phyloP scores from a whole-genome alignment of 2,113 vertebrate species.

The Stigmatopora nigra region DNA sequence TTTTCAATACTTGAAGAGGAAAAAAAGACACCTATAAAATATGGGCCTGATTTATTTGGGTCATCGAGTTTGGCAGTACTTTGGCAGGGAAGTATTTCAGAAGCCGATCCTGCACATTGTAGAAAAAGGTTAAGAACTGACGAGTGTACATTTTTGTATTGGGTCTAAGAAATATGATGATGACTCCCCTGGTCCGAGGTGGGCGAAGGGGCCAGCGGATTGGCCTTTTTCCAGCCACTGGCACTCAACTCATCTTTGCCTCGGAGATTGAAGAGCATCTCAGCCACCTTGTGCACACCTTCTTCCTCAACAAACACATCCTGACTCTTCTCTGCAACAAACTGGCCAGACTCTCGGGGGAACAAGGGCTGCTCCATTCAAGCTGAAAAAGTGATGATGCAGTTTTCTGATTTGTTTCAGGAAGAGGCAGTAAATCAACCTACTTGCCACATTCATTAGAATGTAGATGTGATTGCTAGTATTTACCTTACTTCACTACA shows the following conservation, averaged over 20 bases:
- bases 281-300: conserved; percentile 72
- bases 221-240: conserved; percentile 78
- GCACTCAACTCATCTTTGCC: conserved; percentile 67
- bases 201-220: conserved; percentile 78
- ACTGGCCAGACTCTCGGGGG: conserved; percentile 77
- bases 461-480: background rate
- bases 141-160: background rate
- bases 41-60: too few species aligned
- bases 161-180: background rate
- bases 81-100: too few species aligned
- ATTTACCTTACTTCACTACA: background rate
- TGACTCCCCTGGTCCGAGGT: conserved; percentile 69
- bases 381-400: background rate
- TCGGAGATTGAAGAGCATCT: conserved; percentile 74
- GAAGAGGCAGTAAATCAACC: background rate
- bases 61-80: too few species aligned
- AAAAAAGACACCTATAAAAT: too few species aligned
- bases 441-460: background rate
- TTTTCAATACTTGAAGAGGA: too few species aligned
- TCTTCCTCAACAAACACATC: conserved; percentile 77
- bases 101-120: too few species aligned
- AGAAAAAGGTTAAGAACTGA: too few species aligned
- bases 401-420: background rate
- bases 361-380: conserved; percentile 65
- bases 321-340: conserved; percentile 73